Evolutionary conservation across 2,113 vertebrate genomes (phyloP), one percentile per base, ranked within the genome.

Genomic region (Pleuronectes platessa): DNA sequence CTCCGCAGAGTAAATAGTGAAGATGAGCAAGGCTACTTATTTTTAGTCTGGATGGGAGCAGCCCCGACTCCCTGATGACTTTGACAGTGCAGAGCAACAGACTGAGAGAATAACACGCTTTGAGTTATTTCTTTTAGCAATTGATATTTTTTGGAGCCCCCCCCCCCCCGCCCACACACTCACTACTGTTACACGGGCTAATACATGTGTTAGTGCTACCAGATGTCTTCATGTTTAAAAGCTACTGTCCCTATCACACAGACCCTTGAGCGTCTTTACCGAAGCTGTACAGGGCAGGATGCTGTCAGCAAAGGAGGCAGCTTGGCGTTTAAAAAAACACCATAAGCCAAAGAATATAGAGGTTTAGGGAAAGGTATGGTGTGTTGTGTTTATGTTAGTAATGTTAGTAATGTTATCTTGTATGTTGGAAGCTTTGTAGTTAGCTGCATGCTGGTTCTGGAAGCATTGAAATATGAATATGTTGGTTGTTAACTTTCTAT

Each of bases 41-140:
- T 86, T 79, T 80, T 47, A 68, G 85, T 82, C 78, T 49, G 73
- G 66, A 63, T 81, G 79, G 86, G 68, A 78, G 68, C 74, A 81
- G 71, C 65, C 17, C 64, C 14, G 55, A 82, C 65, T 53, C 58
- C 86, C 82, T 68, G 84, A 84, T 74, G 79, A 78, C 72, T 23
- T 72, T 74, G 79, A 78, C 72, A 26, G 71, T 83, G 79, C 51
- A 56, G 56, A 79, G 83, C 90, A 92, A 88, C 89, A 74, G 83
- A 93, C 77, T 89, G 78, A 86, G 81, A 87, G 60, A 88, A 90
- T 78, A 90, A 92, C 76, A 91, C 54, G 81, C 78, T 77, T 71
- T 78, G 83, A 91, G 77, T 84, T 87, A 87, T 90, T 91, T 91
- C 86, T 78, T 83, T 88, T 69, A 86, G 76, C 70, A 74, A 76